Percentiles rank a stretch among this genome's conserved stretches.
These are phyloP conservation scores for Xestoiulus laeticollis DNA, from an alignment of 2,888 invertebrate species.

Conservation along the genomic window DNA sequence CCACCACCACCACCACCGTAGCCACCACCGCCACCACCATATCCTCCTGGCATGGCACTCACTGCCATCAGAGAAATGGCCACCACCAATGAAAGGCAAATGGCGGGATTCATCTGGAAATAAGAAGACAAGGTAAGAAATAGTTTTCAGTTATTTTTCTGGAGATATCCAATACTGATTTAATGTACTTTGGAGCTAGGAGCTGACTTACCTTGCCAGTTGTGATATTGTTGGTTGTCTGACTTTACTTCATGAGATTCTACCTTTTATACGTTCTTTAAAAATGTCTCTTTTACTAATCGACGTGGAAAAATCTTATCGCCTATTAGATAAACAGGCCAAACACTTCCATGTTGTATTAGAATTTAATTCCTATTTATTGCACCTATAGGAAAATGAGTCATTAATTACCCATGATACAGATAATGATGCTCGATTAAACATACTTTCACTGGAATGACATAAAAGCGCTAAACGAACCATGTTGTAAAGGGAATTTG, in stretches of 20 bases:
- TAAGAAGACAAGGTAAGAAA: not conserved
- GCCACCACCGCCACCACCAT: constrained; percentile 23
- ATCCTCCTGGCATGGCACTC: constrained; percentile 18
- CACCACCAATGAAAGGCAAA: not conserved
- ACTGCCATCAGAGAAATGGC: not conserved
- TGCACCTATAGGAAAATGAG: constrained; percentile 1
- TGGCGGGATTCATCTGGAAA: constrained; percentile 6
- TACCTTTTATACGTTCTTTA: not conserved
- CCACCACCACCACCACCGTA: not conserved
- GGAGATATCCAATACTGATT: not conserved
- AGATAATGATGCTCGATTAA: constrained; percentile 12
- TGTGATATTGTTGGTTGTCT: not conserved
- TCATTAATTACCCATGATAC: constrained; percentile 39
- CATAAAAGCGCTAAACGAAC: not conserved
- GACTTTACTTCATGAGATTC: not conserved
- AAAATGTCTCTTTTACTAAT: constrained; percentile 40
- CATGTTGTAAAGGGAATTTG: not conserved
- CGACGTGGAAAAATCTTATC: not conserved
- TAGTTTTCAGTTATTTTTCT: not conserved
- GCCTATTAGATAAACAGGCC: constrained; percentile 44
- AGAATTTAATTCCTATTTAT: not conserved
- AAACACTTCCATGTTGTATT: not conserved
- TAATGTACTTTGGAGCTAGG: not conserved
- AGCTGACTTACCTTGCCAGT: constrained; percentile 8
- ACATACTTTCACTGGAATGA: not conserved